Conservation (phyloP, 2,888 invertebrate species). For the Gastracanthus pulcherrimus region DNA sequence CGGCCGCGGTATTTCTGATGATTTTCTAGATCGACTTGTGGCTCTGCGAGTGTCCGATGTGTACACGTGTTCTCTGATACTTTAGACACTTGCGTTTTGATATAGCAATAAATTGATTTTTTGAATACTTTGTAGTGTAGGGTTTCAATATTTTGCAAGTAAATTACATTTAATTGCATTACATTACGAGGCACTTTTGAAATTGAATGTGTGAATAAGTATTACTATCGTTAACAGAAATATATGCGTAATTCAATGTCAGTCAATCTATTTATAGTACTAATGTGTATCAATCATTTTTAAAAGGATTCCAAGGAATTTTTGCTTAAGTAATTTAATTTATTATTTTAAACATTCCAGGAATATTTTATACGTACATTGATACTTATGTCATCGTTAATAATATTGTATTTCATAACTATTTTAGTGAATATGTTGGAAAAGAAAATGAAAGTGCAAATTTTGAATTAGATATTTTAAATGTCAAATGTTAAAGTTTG, state of each 20-base stretch:
- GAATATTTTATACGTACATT: background rate
- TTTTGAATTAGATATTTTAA: constrained; percentile 19
- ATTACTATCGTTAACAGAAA: background rate
- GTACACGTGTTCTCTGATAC: no score
- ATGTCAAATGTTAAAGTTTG: background rate
- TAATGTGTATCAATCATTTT: background rate
- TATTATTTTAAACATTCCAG: background rate
- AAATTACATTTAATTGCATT: background rate
- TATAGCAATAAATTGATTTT: background rate
- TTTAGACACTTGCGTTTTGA: background rate
- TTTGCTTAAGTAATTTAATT: background rate
- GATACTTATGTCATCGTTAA: constrained; percentile 16
- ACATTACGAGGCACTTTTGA: background rate
- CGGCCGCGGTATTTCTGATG: background rate
- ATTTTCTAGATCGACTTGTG: background rate
- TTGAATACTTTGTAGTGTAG: background rate
- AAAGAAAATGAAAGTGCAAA: constrained; percentile 42
- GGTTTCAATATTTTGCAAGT: background rate
- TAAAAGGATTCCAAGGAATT: background rate
- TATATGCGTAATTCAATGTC: background rate
- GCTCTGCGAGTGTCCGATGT: background rate
- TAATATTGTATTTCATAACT: background rate
- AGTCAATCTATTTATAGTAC: background rate
- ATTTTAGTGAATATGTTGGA: constrained; percentile 5
- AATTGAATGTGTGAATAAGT: background rate